phyloP scores from a whole-genome alignment of 2,113 vertebrate genomes.

The Entelurus aequoreus region DNA sequence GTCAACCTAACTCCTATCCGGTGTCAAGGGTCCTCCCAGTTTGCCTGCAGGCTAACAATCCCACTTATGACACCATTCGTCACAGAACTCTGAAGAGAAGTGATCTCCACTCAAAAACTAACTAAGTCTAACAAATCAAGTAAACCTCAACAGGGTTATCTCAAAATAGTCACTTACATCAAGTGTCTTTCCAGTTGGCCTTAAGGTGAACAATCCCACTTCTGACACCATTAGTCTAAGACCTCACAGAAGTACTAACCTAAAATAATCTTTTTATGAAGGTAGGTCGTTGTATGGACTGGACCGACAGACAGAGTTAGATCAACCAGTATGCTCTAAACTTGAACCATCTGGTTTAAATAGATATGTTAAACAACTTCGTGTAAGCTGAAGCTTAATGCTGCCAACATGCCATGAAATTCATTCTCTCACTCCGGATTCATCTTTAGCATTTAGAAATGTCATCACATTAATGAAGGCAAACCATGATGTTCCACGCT shows the following conservation, averaged over 20 bases:
- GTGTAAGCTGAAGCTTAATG: conserved; percentile 12
- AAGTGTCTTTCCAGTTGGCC: neutral
- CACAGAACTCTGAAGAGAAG: no score
- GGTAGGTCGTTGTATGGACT: neutral
- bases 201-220: neutral
- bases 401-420: conserved; percentile 4
- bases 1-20: no score
- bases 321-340: neutral
- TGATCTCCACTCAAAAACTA: no score
- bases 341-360: neutral
- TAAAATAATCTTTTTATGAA: no score
- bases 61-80: no score
- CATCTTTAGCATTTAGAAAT: conserved; percentile 8
- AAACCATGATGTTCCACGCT: conserved; percentile 34
- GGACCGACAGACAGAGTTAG: neutral
- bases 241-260: no score
- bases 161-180: no score
- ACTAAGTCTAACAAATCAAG: no score
- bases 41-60: no score
- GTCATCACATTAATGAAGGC: conserved; percentile 17
- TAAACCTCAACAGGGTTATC: no score
- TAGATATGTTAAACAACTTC: neutral
- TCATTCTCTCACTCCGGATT: neutral
- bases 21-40: no score
- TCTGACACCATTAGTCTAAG: neutral